Percentiles rank a stretch among this genome's conserved stretches.
Evolutionary conservation across 2,113 vertebrate species (phyloP).

Genomic region (Chascanopsetta lugubris): DNA sequence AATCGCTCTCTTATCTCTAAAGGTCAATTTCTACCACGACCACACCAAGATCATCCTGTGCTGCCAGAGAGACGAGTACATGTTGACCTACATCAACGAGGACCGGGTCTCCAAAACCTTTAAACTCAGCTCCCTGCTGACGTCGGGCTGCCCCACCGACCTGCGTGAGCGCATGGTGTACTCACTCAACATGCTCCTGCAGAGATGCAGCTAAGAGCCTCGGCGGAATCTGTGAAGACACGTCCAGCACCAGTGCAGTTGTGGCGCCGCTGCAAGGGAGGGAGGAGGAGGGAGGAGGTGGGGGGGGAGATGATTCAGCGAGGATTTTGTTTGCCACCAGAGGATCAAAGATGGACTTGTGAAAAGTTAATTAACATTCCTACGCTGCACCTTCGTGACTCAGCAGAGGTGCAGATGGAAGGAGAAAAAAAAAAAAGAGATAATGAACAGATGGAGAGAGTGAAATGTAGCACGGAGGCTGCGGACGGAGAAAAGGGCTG

Average conservation of each 20-base stretch:
- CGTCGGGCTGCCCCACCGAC: slow-evolving; percentile 88
- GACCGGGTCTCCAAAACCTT: slow-evolving; percentile 93
- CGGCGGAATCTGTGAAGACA: slow-evolving; percentile 13
- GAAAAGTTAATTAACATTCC: slow-evolving; percentile 50
- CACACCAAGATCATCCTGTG: slow-evolving; percentile 98
- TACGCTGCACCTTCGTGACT: slow-evolving; percentile 44
- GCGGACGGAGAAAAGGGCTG: slow-evolving; percentile 78
- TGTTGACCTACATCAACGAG: slow-evolving; percentile 97
- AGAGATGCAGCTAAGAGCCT: slow-evolving; percentile 87
- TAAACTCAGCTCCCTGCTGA: slow-evolving; percentile 87
- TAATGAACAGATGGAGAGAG: slow-evolving; percentile 20
- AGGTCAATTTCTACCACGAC: slow-evolving; percentile 99
- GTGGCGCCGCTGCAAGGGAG: slow-evolving; percentile 28
- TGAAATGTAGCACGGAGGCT: slow-evolving; percentile 65
- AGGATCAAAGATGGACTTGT: slow-evolving; percentile 22
- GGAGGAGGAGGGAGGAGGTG: slow-evolving; percentile 17
- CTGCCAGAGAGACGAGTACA: slow-evolving; percentile 91
- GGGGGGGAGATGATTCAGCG: slow-evolving; percentile 12
- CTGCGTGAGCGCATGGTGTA: slow-evolving; percentile 93
- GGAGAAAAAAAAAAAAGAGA: slow-evolving; percentile 21
- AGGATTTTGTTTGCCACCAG: slow-evolving; percentile 13
- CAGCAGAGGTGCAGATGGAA: slow-evolving; percentile 34
- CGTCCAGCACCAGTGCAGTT: not conserved
- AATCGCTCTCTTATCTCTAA: slow-evolving; percentile 3
- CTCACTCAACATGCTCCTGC: slow-evolving; percentile 95